Evolutionary conservation across 1,140 invertebrate species (phyloP), one percentile per base, ranked within the genome.

Genomic region (Pentalonia nigronervosa): DNA sequence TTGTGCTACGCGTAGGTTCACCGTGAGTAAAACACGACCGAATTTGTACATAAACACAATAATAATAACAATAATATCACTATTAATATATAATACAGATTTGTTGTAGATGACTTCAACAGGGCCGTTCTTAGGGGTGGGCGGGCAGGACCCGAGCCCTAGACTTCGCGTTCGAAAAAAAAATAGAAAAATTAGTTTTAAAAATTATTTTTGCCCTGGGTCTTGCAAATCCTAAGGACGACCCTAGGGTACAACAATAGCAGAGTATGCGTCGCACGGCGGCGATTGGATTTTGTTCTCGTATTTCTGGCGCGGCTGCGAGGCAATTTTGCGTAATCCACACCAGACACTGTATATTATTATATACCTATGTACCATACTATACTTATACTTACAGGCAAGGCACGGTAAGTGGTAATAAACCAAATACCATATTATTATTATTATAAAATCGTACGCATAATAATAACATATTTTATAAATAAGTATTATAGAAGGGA

Each of bases 211-310:
- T n/a, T n/a, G n/a, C n/a, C n/a, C n/a, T n/a, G n/a, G n/a, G n/a
- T n/a, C n/a, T n/a, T n/a, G n/a, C n/a, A n/a, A n/a, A n/a, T n/a
- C n/a, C n/a, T n/a, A n/a, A n/a, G n/a, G n/a, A n/a, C n/a, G n/a
- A n/a, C n/a, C n/a, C n/a, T n/a, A n/a, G 41, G 41, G 41, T 50
- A 50, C 48, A 17, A 17, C 50, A 21, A 53, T 20, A 53, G 21
- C 1, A 53, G 21, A 53, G 50, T 21, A 1, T 48, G 48, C 56
- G 56, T 60, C 56, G 30, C 60, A n/a, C 14, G n/a, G 30, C 14
- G n/a, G 30, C 60, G 60, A 76, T 76, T 76, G 60, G 60, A 76
- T 76, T 76, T 76, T 76, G 60, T 76, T 76, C 60, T 76, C 60
- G 30, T n/a, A 76, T 76, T 76, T 76, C 60, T 76, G 60, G 60